phyloP scores from a whole-genome alignment of 1,140 invertebrate species.

The Steinernema feltiae region DNA sequence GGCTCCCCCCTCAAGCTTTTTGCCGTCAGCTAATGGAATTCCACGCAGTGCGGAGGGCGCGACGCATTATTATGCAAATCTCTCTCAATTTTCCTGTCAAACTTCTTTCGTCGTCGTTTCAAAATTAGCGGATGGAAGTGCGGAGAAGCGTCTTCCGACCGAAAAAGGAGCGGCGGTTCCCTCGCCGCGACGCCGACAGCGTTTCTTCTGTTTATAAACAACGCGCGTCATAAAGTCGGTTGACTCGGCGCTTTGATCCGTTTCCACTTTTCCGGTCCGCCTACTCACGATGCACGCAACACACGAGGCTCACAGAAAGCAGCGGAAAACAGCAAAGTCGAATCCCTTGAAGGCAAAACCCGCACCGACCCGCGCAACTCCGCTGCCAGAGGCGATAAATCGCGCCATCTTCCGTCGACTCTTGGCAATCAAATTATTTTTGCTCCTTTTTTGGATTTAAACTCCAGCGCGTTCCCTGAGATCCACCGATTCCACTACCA shows the following conservation, averaged over 20 bases:
- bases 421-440: not conserved
- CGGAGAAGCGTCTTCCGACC: not conserved
- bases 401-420: not conserved
- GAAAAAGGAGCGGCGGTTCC: no score
- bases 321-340: no score
- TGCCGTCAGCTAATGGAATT: not conserved
- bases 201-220: no score
- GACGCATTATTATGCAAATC: constrained; percentile 13
- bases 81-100: constrained; percentile 6
- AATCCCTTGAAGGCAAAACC: not conserved
- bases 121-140: not conserved
- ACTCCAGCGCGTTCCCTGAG: not conserved
- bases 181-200: no score
- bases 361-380: not conserved
- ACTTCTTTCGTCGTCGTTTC: not conserved
- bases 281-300: no score
- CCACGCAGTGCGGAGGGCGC: not conserved
- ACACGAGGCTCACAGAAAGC: no score
- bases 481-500: no score
- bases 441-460: not conserved
- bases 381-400: not conserved
- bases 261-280: no score
- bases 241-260: no score
- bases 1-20: no score
- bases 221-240: no score